Conservation (phyloP, 2,888 invertebrate species). For the Cheilosia variabilis region DNA sequence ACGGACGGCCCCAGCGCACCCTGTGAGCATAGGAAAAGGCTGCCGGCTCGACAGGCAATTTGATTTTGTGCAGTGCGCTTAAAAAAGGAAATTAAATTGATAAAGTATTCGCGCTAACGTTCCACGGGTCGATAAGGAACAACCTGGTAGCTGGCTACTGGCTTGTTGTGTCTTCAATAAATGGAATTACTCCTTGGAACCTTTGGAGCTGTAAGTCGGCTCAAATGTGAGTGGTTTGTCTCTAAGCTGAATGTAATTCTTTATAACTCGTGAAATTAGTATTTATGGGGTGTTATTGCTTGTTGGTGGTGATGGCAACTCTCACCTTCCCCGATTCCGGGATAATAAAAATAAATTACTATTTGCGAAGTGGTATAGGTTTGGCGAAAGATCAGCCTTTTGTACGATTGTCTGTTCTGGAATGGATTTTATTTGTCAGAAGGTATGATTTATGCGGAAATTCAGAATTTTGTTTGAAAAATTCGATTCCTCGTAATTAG, state of each 20-base stretch:
- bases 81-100: constrained; percentile 76
- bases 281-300: constrained; percentile 79
- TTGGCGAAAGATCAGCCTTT: constrained; percentile 20
- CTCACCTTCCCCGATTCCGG: constrained; percentile 62
- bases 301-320: constrained; percentile 47
- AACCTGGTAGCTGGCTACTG: constrained; percentile 38
- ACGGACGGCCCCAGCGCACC: background rate
- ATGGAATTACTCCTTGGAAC: constrained; percentile 55
- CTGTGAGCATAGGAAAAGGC: constrained; percentile 23
- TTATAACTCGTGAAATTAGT: constrained; percentile 84
- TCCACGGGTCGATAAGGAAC: constrained; percentile 57
- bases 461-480: background rate
- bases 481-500: too few species aligned
- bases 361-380: constrained; percentile 42
- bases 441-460: constrained; percentile 25
- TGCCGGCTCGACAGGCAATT: constrained; percentile 66
- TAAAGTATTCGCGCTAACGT: constrained; percentile 75
- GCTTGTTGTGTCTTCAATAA: constrained; percentile 55
- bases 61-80: constrained; percentile 73
- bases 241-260: constrained; percentile 80
- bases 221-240: constrained; percentile 52
- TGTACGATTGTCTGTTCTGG: constrained; percentile 24
- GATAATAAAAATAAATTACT: constrained; percentile 75
- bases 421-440: constrained; percentile 16
- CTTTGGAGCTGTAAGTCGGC: constrained; percentile 47